Evolutionary conservation across 2,888 invertebrate genomes (phyloP), one percentile per base, ranked within the genome.

Genomic region (Dryadula phaetusa): DNA sequence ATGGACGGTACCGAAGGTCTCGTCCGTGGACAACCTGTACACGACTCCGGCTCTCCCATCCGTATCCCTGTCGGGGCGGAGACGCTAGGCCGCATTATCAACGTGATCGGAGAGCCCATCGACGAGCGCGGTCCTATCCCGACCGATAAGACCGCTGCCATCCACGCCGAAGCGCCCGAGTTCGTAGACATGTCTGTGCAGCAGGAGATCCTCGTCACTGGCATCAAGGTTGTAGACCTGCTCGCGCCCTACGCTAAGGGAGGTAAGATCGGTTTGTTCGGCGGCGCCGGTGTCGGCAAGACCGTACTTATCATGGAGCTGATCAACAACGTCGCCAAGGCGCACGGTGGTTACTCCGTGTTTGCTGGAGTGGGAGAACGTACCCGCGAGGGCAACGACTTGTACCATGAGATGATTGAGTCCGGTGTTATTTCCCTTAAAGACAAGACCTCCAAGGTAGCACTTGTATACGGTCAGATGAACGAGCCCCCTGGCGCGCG

Each of bases 331-430:
- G 97, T 98, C 60, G 98, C 98, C 79, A 98, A 98, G 86, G 97
- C 98, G 76, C 98, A 99, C 86, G 98, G 98, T 92, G 98, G 98
- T 90, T 98, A 98, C 93, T 98, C 98, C 0, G 98, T 98, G 73
- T 98, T 99, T 83, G 98, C 98, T 69, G 98, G 98, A 71, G 98
- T 98, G 18, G 98, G 98, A 18, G 98, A 99, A 88, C 95, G 98
- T 77, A 98, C 98, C 14, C 97, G 98, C 79, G 98, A 99, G 88
- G 98, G 98, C 65, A 98, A 99, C 84, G 98, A 99, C 93, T 94
- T 99, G 77, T 99, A 98, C 88, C 96, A 97, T 87, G 98, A 99
- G 93, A 99, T 99, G 98, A 98, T 98, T 88, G 98, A 98, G 86
- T 95, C 96, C 64, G 97, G 97, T 80, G 98, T 98, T 74, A 98